Percentiles rank a stretch among this genome's conserved stretches.
phyloP scores from a whole-genome alignment of 2,113 vertebrate genomes.

The Octodon degus region DNA sequence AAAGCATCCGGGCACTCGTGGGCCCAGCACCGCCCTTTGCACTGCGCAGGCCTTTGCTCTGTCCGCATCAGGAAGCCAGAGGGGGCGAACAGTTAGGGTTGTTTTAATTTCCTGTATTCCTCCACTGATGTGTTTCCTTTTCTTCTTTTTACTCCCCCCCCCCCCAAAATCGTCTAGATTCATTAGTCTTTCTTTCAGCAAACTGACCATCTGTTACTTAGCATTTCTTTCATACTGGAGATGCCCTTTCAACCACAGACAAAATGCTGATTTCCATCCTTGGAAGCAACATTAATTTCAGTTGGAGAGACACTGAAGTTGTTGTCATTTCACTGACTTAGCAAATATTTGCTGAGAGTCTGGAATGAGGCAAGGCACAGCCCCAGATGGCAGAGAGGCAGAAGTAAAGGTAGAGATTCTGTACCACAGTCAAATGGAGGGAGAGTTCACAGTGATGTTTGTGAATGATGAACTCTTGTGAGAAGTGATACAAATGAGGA shows the following conservation, averaged over 20 bases:
- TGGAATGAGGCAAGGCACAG: neutral
- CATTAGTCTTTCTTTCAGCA: neutral
- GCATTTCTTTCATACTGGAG: neutral
- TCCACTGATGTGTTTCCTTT: neutral
- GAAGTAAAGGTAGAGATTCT: neutral
- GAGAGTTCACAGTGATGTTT: neutral
- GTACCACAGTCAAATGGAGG: neutral
- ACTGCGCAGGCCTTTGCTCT: slow-evolving; percentile 77
- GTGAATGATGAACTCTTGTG: neutral
- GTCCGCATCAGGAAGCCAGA: slow-evolving; percentile 52
- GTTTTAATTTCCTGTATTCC: neutral
- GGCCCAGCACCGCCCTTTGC: slow-evolving; percentile 44
- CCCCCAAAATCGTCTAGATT: neutral
- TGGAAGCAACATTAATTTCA: neutral
- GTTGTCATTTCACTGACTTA: neutral
- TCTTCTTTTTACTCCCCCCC: neutral
- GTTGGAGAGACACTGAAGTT: neutral
- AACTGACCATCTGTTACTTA: neutral
- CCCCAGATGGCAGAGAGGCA: accelerated
- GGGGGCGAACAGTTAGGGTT: neutral
- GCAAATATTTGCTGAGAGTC: neutral
- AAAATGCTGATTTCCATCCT: neutral
- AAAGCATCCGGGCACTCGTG: slow-evolving; percentile 77
- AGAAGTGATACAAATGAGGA: neutral
- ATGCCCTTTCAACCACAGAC: neutral